Evolutionary conservation across 2,113 vertebrate species (phyloP), one percentile per base, ranked within the genome.

Genomic region (Mus pahari): DNA sequence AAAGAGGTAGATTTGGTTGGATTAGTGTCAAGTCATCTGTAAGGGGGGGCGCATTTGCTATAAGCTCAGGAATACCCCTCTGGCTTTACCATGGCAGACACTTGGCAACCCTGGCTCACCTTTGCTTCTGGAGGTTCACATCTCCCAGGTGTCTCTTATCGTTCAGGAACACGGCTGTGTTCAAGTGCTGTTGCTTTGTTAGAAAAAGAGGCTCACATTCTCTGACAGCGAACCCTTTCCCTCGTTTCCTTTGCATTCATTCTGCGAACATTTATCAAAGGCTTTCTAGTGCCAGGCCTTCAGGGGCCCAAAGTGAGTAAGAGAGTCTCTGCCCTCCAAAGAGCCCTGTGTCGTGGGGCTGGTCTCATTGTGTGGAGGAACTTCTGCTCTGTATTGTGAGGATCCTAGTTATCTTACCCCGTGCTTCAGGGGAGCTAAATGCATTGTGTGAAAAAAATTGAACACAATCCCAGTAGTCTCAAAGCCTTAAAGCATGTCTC

Each of bases 161-260:
- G 97, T 89, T 66, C 92, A 90, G 94, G 20, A 96, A 97, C 96
- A 95, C 78, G 71, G 73, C 62, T 91, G 92, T 83, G 81, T 89
- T 94, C 66, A 90, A 86, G 88, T 82, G 77, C 48, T 92, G 28
- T 82, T 90, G 90, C 22, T 10, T 95, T 77, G 86, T 96, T 95
- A 83, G 89, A 91, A 94, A 94, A 95, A 96, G 62, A 91, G 92
- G 68, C 81, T 95, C 82, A 64, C 95, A 96, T 96, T 96, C 86
- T 96, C 77, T 94, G 77, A 79, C 91, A 96, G 81, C 79, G 92
- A 91, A 92, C 86, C 39, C 16, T 77, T 89, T 95, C 33, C 53
- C 88, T 94, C 74, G 26, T 92, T 96, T 75, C 53, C 86, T 94
- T 96, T 90, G 92, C 81, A 94, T 97, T 96, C 89, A 78, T 74